phyloP scores from a whole-genome alignment of 1,140 invertebrate species.

The Aphidius gifuensis region DNA sequence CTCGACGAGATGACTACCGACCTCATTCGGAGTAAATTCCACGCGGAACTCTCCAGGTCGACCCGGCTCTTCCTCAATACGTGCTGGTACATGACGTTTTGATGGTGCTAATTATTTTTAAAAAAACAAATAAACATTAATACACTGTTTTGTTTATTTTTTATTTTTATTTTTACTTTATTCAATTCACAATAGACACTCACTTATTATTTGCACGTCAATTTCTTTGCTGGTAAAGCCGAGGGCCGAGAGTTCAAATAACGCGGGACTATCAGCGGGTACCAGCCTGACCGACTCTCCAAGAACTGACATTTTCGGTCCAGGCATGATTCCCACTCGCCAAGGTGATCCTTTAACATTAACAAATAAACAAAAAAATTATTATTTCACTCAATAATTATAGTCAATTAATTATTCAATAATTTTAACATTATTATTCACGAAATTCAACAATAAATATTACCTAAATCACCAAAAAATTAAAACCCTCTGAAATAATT shows the following conservation, averaged over 20 bases:
- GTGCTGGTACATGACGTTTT: conserved; percentile 65
- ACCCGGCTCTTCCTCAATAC: conserved; percentile 70
- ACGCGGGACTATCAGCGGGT: conserved; percentile 77
- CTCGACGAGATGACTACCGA: conserved; percentile 87
- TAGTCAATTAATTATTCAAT: background rate
- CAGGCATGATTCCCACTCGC: conserved; percentile 81
- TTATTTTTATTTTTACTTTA: background rate
- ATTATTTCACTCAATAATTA: conserved; percentile 2
- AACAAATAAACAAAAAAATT: conserved; percentile 3
- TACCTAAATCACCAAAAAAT: background rate
- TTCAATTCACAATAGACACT: conserved; percentile 26
- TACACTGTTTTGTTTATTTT: background rate
- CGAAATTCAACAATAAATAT: no score
- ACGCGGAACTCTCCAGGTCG: conserved; percentile 78
- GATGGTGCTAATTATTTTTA: conserved; percentile 59
- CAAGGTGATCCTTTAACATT: conserved; percentile 78
- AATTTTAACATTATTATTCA: no score
- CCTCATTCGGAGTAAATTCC: conserved; percentile 87
- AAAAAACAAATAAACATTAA: conserved; percentile 8
- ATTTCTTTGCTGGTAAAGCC: conserved; percentile 63
- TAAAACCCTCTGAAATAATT: conserved; percentile 9
- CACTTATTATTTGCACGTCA: conserved; percentile 53
- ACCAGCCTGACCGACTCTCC: conserved; percentile 85
- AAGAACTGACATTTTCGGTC: conserved; percentile 69
- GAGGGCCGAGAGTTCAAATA: conserved; percentile 76